A percentile compares a stretch with the other conserved stretches of the same genome.
Conservation (phyloP, 2,888 invertebrate species). For the Deroplatys truncata region DNA sequence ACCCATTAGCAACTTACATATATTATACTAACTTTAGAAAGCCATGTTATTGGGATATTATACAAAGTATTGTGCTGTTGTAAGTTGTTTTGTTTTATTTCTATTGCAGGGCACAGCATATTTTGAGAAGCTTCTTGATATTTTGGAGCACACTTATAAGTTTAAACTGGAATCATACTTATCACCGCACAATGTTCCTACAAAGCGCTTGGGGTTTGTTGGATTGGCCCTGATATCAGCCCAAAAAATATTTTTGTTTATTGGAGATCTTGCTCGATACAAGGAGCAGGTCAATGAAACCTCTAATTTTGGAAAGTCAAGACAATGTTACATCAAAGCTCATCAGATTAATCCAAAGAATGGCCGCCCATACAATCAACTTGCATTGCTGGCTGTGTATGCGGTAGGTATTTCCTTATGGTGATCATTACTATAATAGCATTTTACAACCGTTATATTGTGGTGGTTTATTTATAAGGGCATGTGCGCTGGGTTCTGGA, state of each 20-base stretch:
- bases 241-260: slow-evolving; percentile 81
- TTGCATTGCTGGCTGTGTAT: slow-evolving; percentile 84
- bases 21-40: too few relatives aligned
- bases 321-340: slow-evolving; percentile 87
- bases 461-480: neutral
- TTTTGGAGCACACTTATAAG: slow-evolving; percentile 70
- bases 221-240: slow-evolving; percentile 77
- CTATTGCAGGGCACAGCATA: slow-evolving; percentile 58
- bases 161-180: slow-evolving; percentile 54
- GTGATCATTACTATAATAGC: neutral
- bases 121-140: slow-evolving; percentile 69
- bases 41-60: too few relatives aligned
- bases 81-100: neutral
- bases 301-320: slow-evolving; percentile 72
- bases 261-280: slow-evolving; percentile 92
- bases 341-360: slow-evolving; percentile 92
- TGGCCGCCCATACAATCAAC: slow-evolving; percentile 91
- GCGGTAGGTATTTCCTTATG: slow-evolving; percentile 54
- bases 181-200: slow-evolving; percentile 51
- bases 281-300: slow-evolving; percentile 79
- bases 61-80: neutral
- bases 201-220: slow-evolving; percentile 62
- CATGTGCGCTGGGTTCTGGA: too few relatives aligned
- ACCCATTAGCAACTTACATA: too few relatives aligned
- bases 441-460: neutral